Evolutionary conservation across 2,888 invertebrate genomes (phyloP), one percentile per base, ranked within the genome.

Genomic region (Andrena praecox): DNA sequence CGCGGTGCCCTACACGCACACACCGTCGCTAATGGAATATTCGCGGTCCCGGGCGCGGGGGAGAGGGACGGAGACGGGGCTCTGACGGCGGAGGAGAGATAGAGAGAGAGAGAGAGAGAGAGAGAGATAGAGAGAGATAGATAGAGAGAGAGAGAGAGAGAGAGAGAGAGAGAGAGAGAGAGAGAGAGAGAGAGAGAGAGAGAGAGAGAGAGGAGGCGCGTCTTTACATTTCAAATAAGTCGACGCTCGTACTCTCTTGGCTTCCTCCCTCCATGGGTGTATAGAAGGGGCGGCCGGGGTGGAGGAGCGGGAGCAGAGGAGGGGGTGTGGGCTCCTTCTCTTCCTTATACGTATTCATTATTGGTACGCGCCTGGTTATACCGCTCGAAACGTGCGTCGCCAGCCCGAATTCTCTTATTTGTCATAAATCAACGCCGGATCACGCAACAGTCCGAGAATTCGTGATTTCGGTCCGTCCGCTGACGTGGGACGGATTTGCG

Each of bases 171-270:
- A 3, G 29, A 29, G 66, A n/a, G 76, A 50, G 48, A 8, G 10
- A 12, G 29, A 29, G 29, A 1, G 16, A 5, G 50, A 4, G 50
- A 10, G 50, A 16, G 50, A 8, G 29, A 69, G 76, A 77, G 56
- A 10, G 31, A 31, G 73, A 73, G 71, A 85, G 74, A 84, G 72
- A 71, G 60, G 73, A 74, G 62, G 70, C 87, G 85, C 89, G 89
- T 92, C 90, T 92, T 93, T 92, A 93, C 91, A 93, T 93, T 93
- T 93, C 92, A 93, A 93, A 93, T 93, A 91, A 92, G 92, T 93
- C 91, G 87, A 90, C 89, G 87, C 90, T 91, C 87, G 85, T 87
- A 86, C 77, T 67, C 73, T 72, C 73, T 31, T 62, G 48, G 75
- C 73, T 77, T 76, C 80, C 84, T 75, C 56, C 79, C 16, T 70